Conservation (phyloP, 2,888 invertebrate genomes). For the Acanthosepion lycidas region DNA sequence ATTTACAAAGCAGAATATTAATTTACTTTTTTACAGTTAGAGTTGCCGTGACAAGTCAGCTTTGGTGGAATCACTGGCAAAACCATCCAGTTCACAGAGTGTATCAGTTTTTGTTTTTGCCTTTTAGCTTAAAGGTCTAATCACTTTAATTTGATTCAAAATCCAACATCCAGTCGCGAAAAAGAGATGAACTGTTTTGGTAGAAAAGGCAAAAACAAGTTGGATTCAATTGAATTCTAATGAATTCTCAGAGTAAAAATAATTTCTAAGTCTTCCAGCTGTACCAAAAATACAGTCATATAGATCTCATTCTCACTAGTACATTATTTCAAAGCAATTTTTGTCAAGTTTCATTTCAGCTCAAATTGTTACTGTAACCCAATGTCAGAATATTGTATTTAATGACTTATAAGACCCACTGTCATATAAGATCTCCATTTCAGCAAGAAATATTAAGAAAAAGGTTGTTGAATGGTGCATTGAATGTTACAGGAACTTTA, state of each 20-base stretch:
- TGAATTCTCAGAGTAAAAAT: not conserved
- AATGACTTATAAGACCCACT: too few species aligned
- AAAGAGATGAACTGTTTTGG: not conserved
- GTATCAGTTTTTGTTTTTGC: not conserved
- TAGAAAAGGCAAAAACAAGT: not conserved
- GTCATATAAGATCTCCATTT: too few species aligned
- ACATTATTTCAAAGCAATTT: too few species aligned
- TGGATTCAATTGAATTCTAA: not conserved
- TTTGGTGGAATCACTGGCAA: not conserved
- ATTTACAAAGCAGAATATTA: not conserved
- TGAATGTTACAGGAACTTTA: too few species aligned
- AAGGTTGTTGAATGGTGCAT: too few species aligned
- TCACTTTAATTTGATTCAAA: slow-evolving; percentile 8
- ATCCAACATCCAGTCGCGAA: slow-evolving; percentile 2
- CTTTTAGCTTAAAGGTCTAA: not conserved
- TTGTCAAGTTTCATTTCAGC: too few species aligned
- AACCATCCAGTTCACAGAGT: not conserved
- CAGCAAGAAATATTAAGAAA: too few species aligned
- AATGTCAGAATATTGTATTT: too few species aligned
- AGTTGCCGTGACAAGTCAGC: not conserved
- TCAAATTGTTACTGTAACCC: too few species aligned
- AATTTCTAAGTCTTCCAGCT: not conserved
- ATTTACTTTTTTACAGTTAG: not conserved
- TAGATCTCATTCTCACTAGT: too few species aligned
- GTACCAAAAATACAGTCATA: not conserved